Evolutionary conservation across 2,797 vertebrate genomes (phyloP).

Genomic region (Iguana delicatissima): DNA sequence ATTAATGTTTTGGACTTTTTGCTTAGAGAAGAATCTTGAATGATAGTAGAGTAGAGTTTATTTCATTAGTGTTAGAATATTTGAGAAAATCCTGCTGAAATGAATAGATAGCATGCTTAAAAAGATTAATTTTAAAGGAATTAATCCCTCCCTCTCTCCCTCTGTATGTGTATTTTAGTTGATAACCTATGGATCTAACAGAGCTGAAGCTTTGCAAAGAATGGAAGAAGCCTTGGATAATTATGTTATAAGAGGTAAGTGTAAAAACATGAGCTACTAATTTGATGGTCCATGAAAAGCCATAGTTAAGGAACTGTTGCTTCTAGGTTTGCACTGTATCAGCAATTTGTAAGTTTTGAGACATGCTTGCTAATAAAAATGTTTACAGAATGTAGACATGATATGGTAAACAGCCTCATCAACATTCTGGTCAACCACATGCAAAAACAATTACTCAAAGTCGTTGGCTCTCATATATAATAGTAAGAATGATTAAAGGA

Average conservation of each 20-base stretch:
- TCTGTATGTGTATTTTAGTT: constrained; percentile 72
- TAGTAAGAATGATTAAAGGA: neutral
- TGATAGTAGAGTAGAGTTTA: neutral
- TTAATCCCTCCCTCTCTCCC: neutral
- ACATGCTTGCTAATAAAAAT: neutral
- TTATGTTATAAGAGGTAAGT: constrained; percentile 95
- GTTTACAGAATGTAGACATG: neutral
- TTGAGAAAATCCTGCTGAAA: neutral
- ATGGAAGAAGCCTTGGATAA: constrained; percentile 93
- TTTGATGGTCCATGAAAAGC: constrained; percentile 70
- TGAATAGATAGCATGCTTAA: neutral
- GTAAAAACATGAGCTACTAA: constrained; percentile 71
- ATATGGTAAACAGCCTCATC: neutral
- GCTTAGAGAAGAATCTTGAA: neutral
- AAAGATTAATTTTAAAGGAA: neutral
- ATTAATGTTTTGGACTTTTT: neutral
- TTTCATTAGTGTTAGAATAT: neutral
- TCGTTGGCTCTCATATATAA: neutral
- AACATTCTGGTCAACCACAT: neutral
- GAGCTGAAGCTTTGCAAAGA: constrained; percentile 89
- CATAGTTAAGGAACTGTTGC: neutral
- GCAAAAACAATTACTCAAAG: neutral
- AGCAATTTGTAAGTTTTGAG: neutral
- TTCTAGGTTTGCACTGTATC: neutral
- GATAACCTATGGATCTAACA: constrained; percentile 90